Evolutionary conservation across 2,888 invertebrate genomes (phyloP).

Genomic region (Cheilosia urbana): DNA sequence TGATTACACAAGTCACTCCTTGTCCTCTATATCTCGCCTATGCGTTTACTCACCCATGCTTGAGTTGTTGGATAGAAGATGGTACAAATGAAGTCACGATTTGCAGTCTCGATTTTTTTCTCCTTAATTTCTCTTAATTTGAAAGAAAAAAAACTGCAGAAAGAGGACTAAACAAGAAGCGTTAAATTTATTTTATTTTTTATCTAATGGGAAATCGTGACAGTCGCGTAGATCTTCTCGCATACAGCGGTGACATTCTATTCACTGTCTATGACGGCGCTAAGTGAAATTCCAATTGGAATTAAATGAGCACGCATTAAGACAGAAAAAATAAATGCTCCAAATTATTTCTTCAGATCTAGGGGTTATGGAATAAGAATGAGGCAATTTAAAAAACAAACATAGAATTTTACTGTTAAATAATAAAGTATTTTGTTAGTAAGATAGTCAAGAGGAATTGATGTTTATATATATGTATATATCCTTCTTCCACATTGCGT

Average conservation of each 20-base stretch:
- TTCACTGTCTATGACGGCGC: constrained; percentile 66
- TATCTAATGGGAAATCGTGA: constrained; percentile 73
- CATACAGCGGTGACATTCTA: constrained; percentile 43
- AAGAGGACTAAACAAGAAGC: constrained; percentile 41
- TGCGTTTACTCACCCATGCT: constrained; percentile 42
- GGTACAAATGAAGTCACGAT: constrained; percentile 70
- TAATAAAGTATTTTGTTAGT: neutral
- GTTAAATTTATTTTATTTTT: constrained; percentile 68
- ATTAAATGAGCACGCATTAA: constrained; percentile 58
- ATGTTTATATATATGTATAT: no score
- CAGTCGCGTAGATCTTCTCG: constrained; percentile 54
- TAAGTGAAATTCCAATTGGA: constrained; percentile 70
- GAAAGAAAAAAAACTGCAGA: constrained; percentile 43
- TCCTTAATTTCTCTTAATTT: constrained; percentile 65
- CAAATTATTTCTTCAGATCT: constrained; percentile 30
- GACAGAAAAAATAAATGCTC: constrained; percentile 23
- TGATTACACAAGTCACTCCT: constrained; percentile 59
- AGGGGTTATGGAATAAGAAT: neutral
- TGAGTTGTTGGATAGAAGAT: constrained; percentile 46
- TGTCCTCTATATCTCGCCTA: constrained; percentile 55
- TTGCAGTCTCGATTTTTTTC: constrained; percentile 52
- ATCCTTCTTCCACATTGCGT: no score
- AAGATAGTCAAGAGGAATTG: neutral
- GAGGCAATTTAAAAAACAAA: neutral
- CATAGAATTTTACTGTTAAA: neutral